Evolutionary conservation across 1,140 invertebrate species (phyloP), one percentile per base, ranked within the genome.

Genomic region (Caenorhabditis tropicalis): DNA sequence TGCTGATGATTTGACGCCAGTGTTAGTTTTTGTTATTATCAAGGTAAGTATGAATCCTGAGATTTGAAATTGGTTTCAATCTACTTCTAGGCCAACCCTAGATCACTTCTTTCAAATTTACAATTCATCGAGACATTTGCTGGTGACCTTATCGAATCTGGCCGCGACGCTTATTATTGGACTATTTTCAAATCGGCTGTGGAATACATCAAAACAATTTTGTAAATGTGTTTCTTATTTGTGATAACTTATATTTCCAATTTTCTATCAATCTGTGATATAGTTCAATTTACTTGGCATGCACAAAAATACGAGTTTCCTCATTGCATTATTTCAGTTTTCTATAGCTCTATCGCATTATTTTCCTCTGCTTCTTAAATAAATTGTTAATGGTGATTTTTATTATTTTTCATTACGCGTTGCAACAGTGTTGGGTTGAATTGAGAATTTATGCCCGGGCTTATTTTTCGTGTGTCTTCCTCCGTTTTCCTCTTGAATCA

Each of bases 141-240:
- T 89, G 95, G 94, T 43, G 94, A 94, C 86, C 94, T 94, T 84
- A 93, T 98, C 19, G 53, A 60, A 27, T 93, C 94, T 86, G 97
- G 97, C 46, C 96, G 98, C 92, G 95, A 97, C 91, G 94, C 95
- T 90, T 99, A 98, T 92, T 98, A 96, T 94, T 99, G 97, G 97
- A 97, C 96, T 51, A 96, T 98, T 91, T 98, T 99, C 92, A 95
- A 95, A 87, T 95, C 96, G 0, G 96, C 96, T 12, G 95, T 98
- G 43, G 96, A 98, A 92, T 98, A 97, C 92, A 98, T 98, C 88
- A 99, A 99, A 81, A 87, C 86, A 5, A 60, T 87, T 31, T 53
- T 87, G 29, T 85, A 46, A 85, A n/a, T n/a, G n/a, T n/a, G n/a
- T 85, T 24, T 15, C 19, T 53, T 24, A 49, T 51, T 58, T 39